Evolutionary conservation across 2,113 vertebrate genomes (phyloP).

Genomic region (Hydrochoerus hydrochaeris): DNA sequence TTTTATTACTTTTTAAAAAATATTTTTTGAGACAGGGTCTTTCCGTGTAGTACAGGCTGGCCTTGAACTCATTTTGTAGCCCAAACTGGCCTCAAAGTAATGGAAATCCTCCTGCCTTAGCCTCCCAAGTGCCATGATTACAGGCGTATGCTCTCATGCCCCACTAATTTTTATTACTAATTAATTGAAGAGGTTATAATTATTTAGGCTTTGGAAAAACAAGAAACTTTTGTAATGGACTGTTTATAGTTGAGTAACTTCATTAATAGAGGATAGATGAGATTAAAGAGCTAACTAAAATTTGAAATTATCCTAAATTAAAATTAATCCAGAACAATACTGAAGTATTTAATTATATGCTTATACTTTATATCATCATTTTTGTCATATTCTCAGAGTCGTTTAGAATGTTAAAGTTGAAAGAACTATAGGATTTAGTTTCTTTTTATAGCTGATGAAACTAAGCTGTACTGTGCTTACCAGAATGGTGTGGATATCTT

Average conservation of each 20-base stretch:
- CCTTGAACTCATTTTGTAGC: background rate
- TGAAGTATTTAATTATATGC: background rate
- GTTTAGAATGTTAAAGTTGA: conserved; percentile 13
- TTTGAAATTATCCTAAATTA: conserved; percentile 37
- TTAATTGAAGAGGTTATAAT: conserved; percentile 4
- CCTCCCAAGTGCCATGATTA: background rate
- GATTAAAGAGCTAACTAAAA: background rate
- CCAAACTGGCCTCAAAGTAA: background rate
- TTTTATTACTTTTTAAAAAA: background rate
- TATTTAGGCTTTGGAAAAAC: background rate
- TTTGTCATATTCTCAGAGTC: background rate
- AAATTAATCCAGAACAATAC: conserved; percentile 34
- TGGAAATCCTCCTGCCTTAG: background rate
- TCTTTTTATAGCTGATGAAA: background rate
- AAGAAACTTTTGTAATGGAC: background rate
- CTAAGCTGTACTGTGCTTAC: background rate
- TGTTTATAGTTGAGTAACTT: conserved; percentile 5
- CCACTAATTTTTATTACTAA: conserved; percentile 18
- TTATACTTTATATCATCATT: background rate
- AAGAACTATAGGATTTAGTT: background rate
- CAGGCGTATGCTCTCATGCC: background rate
- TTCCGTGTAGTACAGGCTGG: background rate
- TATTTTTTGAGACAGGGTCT: background rate
- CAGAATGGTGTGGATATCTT: background rate
- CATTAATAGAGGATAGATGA: background rate